These are phyloP conservation scores for Pseudanteris insignis DNA, from an alignment of 2,888 invertebrate genomes.

Conservation along the genomic window DNA sequence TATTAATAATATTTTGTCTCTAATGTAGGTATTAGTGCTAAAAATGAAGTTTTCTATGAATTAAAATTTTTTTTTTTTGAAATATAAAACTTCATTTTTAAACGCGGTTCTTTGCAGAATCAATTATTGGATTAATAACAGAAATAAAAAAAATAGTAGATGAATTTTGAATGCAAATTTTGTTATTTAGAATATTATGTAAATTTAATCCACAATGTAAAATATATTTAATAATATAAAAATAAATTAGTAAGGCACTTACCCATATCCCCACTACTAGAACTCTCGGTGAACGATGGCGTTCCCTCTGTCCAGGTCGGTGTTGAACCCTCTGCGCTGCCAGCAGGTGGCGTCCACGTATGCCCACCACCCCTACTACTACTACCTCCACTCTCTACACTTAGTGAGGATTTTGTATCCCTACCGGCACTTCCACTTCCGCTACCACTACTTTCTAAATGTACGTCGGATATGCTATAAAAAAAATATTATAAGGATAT, in stretches of 20 bases:
- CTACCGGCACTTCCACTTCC: slow-evolving; percentile 68
- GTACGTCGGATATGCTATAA: slow-evolving; percentile 76
- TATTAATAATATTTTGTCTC: no score
- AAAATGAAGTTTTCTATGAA: no score
- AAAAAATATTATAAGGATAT: no score
- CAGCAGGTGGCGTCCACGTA: slow-evolving; percentile 84
- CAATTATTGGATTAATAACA: no score
- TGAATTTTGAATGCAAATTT: slow-evolving; percentile 6
- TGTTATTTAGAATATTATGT: no score
- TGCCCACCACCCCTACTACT: slow-evolving; percentile 68
- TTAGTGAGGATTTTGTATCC: slow-evolving; percentile 71
- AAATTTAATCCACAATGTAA: no score
- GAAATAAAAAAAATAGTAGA: no score
- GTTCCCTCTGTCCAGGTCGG: slow-evolving; percentile 99
- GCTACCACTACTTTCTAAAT: slow-evolving; percentile 71
- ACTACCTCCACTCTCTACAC: slow-evolving; percentile 72
- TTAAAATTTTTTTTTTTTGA: no score
- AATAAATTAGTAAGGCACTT: slow-evolving; percentile 66
- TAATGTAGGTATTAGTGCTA: no score
- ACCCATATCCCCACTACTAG: slow-evolving; percentile 90
- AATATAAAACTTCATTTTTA: no score
- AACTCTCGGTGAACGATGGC: slow-evolving; percentile 96
- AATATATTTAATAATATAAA: slow-evolving; percentile 51
- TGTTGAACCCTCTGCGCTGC: slow-evolving; percentile 86
- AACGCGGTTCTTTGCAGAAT: neutral